Conservation (phyloP, 2,113 vertebrate species). For the Mustelus asterias region DNA sequence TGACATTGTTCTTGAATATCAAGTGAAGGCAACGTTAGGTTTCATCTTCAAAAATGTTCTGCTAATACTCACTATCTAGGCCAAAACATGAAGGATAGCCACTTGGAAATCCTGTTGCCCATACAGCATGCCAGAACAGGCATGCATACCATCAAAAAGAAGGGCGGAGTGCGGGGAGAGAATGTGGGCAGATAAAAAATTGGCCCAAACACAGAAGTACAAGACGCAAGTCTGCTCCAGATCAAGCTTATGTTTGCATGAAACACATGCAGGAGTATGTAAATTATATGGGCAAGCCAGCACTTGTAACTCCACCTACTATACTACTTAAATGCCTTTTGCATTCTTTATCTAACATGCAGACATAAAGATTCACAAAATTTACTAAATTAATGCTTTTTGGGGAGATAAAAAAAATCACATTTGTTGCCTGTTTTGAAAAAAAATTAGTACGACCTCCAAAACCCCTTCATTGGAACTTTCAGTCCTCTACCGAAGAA, state of each 20-base stretch:
- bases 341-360: not conserved
- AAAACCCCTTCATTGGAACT: not conserved
- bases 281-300: not conserved
- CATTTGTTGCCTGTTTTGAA: not conserved
- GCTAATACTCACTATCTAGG: not conserved
- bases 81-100: not conserved
- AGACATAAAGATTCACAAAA: not conserved
- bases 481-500: not conserved
- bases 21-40: not conserved
- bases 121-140: not conserved
- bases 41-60: not conserved
- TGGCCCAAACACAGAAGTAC: not conserved
- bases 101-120: not conserved
- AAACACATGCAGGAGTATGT: not conserved
- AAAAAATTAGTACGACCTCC: not conserved
- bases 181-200: not conserved
- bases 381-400: not conserved
- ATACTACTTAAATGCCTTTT: not conserved
- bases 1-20: not conserved
- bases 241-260: not conserved
- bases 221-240: not conserved
- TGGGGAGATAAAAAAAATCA: not conserved
- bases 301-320: not conserved
- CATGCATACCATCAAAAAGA: not conserved
- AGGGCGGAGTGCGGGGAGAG: not conserved